phyloP scores from a whole-genome alignment of 2,888 invertebrate genomes.

The Dilophus febrilis region DNA sequence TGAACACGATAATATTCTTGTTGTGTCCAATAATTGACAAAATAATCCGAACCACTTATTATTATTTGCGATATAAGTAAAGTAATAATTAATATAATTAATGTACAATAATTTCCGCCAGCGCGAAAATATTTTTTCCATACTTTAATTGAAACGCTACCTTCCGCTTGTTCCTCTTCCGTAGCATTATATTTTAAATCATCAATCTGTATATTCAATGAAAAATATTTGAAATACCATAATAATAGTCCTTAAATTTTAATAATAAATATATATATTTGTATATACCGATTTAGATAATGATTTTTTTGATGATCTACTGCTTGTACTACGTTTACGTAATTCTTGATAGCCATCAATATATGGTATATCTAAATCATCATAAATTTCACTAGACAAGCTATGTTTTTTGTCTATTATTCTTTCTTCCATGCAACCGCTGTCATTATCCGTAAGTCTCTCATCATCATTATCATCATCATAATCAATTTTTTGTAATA shows the following conservation, averaged over 20 bases:
- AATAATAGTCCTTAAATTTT: too few relatives aligned
- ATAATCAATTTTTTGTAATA: conserved; percentile 28
- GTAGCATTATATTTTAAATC: conserved; percentile 1
- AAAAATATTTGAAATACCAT: too few relatives aligned
- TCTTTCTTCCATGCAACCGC: conserved; percentile 3
- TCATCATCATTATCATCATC: conserved; percentile 10
- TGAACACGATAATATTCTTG: conserved; percentile 24
- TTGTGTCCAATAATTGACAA: conserved; percentile 40
- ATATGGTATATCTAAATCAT: conserved; percentile 29
- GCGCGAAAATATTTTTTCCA: conserved; percentile 32
- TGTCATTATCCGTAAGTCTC: too few relatives aligned
- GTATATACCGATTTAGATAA: conserved; percentile 22
- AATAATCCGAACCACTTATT: conserved; percentile 42
- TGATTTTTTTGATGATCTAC: conserved; percentile 16
- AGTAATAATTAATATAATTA: conserved; percentile 31
- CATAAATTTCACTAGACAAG: conserved; percentile 11
- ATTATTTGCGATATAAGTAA: conserved; percentile 37
- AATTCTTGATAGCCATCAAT: conserved; percentile 26
- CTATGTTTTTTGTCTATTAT: conserved; percentile 8
- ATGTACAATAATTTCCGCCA: conserved; percentile 32
- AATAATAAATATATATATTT: too few relatives aligned
- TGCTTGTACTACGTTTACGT: conserved; percentile 10
- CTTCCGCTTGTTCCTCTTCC: conserved; percentile 29
- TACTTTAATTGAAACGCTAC: conserved; percentile 26
- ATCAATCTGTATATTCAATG: too few relatives aligned